Evolutionary conservation across 1,140 invertebrate species (phyloP), one percentile per base, ranked within the genome.

Genomic region (Heliconius nattereri): DNA sequence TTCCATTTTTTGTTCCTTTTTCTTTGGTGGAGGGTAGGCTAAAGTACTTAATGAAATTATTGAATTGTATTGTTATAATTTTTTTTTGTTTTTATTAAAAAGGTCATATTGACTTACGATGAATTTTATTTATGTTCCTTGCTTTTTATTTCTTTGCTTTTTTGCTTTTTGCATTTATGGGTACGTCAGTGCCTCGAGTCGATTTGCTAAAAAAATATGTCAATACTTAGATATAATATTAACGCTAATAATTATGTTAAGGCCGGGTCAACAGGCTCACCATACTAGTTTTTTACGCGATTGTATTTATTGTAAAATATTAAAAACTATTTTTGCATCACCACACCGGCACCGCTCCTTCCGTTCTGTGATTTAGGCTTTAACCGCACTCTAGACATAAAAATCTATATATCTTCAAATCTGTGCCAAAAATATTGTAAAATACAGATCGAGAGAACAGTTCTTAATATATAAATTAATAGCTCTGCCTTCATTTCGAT

Each of bases 291-390:
- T 90, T 89, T 86, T 91, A 89, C 84, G 89, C 87, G 74, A 84
- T 85, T 85, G 83, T 87, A 87, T 85, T 86, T 85, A 84, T 81
- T 85, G 83, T 85, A 87, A 85, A 84, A 85, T 71, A 87, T 84
- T 81, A 86, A 85, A 88, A 87, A 86, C 83, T 90, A 89, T 94
- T 93, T 94, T 94, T 93, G 89, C 91, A 93, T 90, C 87, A 90
- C 85, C 78, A 86, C 86, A 88, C 88, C 84, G 78, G 89, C 91
- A 91, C 91, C 88, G 89, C 89, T 88, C 88, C 89, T 91, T 92
- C 89, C 89, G 88, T 94, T 92, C 91, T 94, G 92, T 94, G 91
- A 93, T 92, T 90, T 93, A 92, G 91, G 90, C 90, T 91, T 90
- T 90, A 92, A 83, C 79, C 84, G 86, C 89, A 89, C 86, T 83